phyloP scores from a whole-genome alignment of 2,113 vertebrate species.

The Hippocampus guttulatus region DNA sequence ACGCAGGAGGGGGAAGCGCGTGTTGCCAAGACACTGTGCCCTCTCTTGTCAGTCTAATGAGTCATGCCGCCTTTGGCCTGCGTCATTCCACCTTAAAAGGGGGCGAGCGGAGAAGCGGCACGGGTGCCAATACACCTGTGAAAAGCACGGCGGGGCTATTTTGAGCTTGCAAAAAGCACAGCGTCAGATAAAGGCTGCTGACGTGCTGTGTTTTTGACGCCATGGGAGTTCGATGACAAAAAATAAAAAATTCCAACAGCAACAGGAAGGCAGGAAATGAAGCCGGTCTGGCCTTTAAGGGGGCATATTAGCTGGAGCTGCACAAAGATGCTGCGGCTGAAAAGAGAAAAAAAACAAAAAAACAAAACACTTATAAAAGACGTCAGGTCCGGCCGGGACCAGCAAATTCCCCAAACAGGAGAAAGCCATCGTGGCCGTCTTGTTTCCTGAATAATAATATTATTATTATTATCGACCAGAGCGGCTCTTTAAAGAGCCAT shows the following conservation, averaged over 20 bases:
- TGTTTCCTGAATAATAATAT: slow-evolving; percentile 30
- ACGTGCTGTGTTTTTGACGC: neutral
- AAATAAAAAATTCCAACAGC: neutral
- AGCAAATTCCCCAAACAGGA: slow-evolving; percentile 20
- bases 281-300: slow-evolving; percentile 21
- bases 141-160: slow-evolving; percentile 20
- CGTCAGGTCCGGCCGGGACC: slow-evolving; percentile 18
- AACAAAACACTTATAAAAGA: slow-evolving; percentile 1
- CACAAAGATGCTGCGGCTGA: neutral
- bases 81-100: slow-evolving; percentile 36
- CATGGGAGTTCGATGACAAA: neutral
- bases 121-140: slow-evolving; percentile 47
- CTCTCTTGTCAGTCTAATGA: slow-evolving; percentile 64
- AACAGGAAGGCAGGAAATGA: slow-evolving; percentile 24
- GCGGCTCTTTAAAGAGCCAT: slow-evolving; percentile 42
- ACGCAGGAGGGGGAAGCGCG: neutral
- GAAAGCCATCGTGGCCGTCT: slow-evolving; percentile 33
- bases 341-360: slow-evolving; percentile 14
- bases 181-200: neutral
- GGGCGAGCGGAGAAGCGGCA: neutral
- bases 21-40: slow-evolving; percentile 43
- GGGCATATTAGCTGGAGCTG: slow-evolving; percentile 16
- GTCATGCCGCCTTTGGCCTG: slow-evolving; percentile 55
- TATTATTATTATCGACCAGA: slow-evolving; percentile 35
- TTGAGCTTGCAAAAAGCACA: neutral